phyloP scores from a whole-genome alignment of 2,888 invertebrate genomes.

The Tuberolachnus salignus region DNA sequence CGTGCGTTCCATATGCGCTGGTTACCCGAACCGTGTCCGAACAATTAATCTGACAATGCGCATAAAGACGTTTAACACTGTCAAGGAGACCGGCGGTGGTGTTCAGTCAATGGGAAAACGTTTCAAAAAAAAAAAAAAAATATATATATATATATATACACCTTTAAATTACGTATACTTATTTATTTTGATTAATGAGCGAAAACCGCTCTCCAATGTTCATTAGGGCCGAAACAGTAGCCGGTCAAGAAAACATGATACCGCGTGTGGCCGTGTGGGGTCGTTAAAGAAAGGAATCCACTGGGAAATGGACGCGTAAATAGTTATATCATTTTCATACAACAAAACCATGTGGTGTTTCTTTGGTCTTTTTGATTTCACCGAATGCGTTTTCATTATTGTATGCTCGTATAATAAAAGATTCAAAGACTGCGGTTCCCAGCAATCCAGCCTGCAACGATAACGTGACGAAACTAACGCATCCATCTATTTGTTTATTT shows the following conservation, averaged over 20 bases:
- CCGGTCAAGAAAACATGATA: constrained; percentile 50
- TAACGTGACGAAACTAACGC: background rate
- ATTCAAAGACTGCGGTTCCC: constrained; percentile 13
- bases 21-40: constrained; percentile 48
- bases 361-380: constrained; percentile 42
- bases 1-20: constrained; percentile 36
- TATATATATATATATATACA: constrained; percentile 6
- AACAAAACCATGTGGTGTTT: constrained; percentile 52
- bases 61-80: constrained; percentile 55
- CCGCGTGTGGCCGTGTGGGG: constrained; percentile 52
- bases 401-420: background rate
- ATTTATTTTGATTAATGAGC: constrained; percentile 56
- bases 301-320: constrained; percentile 12
- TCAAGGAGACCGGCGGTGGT: constrained; percentile 35
- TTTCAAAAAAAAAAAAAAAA: constrained; percentile 35
- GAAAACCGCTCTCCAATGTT: constrained; percentile 51
- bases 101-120: constrained; percentile 52
- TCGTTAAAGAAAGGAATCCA: constrained; percentile 33
- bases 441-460: background rate
- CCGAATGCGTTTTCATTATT: constrained; percentile 46
- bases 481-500: background rate
- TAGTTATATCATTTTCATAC: constrained; percentile 49
- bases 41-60: constrained; percentile 56
- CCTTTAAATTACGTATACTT: constrained; percentile 39
- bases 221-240: constrained; percentile 55